Conservation (phyloP, 2,797 vertebrate genomes). For the Anniella stebbinsi region DNA sequence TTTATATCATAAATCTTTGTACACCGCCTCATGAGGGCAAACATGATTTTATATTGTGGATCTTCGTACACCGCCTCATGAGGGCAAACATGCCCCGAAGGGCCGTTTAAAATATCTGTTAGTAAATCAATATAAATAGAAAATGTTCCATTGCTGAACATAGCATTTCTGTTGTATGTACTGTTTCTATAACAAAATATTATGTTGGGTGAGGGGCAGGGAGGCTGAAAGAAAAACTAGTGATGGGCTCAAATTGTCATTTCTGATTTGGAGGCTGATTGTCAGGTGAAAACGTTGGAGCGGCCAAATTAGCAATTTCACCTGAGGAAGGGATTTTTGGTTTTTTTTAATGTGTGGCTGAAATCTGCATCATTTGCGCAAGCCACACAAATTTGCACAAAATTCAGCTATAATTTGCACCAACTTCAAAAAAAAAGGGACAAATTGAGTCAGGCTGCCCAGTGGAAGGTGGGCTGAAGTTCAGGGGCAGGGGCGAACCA, state of each 20-base stretch:
- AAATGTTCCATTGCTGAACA: not conserved
- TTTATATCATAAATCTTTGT: not conserved
- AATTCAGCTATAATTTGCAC: too few relatives aligned
- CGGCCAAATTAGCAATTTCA: not conserved
- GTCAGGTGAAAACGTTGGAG: not conserved
- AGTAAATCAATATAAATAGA: not conserved
- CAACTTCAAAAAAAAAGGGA: too few relatives aligned
- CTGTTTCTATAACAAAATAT: not conserved
- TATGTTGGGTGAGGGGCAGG: not conserved
- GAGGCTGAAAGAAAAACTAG: not conserved
- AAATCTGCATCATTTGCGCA: too few relatives aligned
- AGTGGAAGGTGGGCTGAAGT: too few relatives aligned
- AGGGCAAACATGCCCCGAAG: not conserved
- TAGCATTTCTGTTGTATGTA: not conserved
- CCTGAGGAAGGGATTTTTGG: not conserved
- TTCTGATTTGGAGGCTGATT: not conserved
- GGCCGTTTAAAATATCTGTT: not conserved
- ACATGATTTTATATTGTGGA: not conserved
- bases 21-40: not conserved
- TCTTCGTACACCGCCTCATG: not conserved
- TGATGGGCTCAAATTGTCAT: not conserved
- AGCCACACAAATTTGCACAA: too few relatives aligned
- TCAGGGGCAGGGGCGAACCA: too few relatives aligned
- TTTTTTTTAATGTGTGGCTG: too few relatives aligned
- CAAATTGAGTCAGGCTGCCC: too few relatives aligned